Conservation (phyloP, 1,140 invertebrate species). For the Catajapyx aquilonaris region DNA sequence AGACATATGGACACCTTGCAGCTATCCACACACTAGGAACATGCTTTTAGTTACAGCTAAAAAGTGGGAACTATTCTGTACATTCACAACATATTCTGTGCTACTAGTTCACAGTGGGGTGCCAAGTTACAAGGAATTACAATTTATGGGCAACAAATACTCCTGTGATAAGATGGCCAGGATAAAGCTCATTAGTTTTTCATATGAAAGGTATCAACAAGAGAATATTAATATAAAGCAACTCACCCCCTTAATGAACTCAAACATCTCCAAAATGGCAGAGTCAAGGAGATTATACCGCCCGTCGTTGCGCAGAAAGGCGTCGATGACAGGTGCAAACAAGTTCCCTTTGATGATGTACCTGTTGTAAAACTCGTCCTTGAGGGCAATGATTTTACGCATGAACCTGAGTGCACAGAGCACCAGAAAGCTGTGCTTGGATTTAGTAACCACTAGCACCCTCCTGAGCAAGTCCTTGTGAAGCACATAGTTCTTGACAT, state of each 20-base stretch:
- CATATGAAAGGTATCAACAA: too few relatives aligned
- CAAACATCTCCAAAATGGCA: constrained; percentile 96
- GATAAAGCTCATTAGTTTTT: too few relatives aligned
- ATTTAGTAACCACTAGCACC: constrained; percentile 92
- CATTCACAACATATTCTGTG: too few relatives aligned
- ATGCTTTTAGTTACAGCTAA: too few relatives aligned
- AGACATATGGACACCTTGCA: too few relatives aligned
- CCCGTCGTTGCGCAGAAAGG: constrained; percentile 88
- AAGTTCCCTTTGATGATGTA: constrained; percentile 92
- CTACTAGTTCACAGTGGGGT: too few relatives aligned
- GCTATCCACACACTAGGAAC: too few relatives aligned
- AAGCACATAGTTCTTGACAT: constrained; percentile 95
- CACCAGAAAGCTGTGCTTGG: constrained; percentile 92
- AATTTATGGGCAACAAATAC: too few relatives aligned
- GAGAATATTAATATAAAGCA: constrained; percentile 2
- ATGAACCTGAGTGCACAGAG: constrained; percentile 89
- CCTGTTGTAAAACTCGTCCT: constrained; percentile 96
- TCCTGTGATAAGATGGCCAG: too few relatives aligned
- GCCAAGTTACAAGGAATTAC: too few relatives aligned
- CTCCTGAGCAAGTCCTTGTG: constrained; percentile 87
- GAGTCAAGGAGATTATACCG: constrained; percentile 97
- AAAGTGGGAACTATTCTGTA: too few relatives aligned
- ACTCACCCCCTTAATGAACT: constrained; percentile 78
- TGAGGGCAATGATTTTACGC: constrained; percentile 88
- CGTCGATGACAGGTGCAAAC: constrained; percentile 87